Base-by-base conservation (phyloP, 1,140 invertebrate genomes). In the Drosophila lini region DNA sequence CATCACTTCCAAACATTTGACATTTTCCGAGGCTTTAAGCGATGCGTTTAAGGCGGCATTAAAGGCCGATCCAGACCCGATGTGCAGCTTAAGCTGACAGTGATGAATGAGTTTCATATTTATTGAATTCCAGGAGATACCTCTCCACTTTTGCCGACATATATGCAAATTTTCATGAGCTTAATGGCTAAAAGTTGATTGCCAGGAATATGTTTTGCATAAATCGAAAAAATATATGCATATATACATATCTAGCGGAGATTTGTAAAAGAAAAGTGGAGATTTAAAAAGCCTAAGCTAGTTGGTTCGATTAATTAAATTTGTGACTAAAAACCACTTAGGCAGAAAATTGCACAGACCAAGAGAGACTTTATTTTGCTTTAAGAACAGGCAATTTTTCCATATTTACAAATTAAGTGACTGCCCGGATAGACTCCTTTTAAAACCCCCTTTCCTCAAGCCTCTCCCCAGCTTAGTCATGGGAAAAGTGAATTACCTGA, bases 71-170 rank as follows among this genome's bases (percentile, higher is more conserved):
- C 32, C 38, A 16, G 28, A 38, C n/a, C 31, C 50, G 40, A 25
- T 40, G 47, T 44, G 68, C 61, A 53, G 74, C 45, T 59, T 76
- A 80, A 78, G 68, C 83, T 80, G 83, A 86, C 83, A 88, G 62
- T 86, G 83, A 86, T 86, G 80, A 67, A 86, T 86, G 83, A 80
- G 83, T 77, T 73, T 82, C 70, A 71, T 70, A 80, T 88, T 77
- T 80, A 88, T 85, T 86, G 74, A 81, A 85, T 75, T 62, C 67
- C 63, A n/a, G 52, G 44, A 36, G 40, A 58, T 40, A 52, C n/a
- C 74, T 53, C 48, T 56, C 32, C 53, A n/a, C 34, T 7, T 31
- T 38, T 38, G 13, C 45, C 25, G 47, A 32, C 41, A 41, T 44
- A 44, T 48, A 67, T 78, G 62, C 59, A 75, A 75, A 75, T 75